A percentile compares a stretch with the other conserved stretches of the same genome.
Evolutionary conservation across 2,113 vertebrate genomes (phyloP).

Genomic region (Myiozetetes cayanensis): DNA sequence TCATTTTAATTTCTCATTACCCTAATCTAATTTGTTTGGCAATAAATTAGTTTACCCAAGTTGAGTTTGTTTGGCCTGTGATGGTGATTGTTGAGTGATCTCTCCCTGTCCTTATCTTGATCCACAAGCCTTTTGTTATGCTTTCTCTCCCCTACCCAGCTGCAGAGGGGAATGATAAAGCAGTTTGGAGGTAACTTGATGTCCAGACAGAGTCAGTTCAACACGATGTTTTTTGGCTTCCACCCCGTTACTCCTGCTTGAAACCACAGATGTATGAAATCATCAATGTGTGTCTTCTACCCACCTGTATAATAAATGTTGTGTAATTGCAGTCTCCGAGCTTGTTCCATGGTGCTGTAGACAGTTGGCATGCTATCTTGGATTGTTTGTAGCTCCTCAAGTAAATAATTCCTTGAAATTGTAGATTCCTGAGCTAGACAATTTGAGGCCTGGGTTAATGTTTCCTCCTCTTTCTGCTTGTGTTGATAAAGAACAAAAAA

Average conservation of each 20-base stretch:
- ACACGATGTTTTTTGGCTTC: not conserved
- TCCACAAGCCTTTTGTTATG: not conserved
- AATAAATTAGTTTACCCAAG: not conserved
- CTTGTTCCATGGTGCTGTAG: not conserved
- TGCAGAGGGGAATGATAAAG: not conserved
- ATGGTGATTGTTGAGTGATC: not conserved
- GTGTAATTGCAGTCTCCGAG: not conserved
- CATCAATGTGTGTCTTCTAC: not conserved
- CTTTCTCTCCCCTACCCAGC: not conserved
- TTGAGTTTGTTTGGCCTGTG: not conserved
- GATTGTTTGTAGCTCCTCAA: not conserved
- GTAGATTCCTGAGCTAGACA: not conserved
- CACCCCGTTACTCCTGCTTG: not conserved
- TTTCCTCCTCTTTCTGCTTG: not conserved
- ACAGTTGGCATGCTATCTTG: accelerated
- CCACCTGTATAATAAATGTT: not conserved
- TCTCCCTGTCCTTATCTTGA: not conserved
- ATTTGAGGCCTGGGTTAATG: not conserved
- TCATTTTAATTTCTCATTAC: not conserved
- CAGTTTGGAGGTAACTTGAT: not conserved
- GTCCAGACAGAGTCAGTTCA: not conserved
- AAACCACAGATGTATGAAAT: not conserved
- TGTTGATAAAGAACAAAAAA: not conserved
- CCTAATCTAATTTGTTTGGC: not conserved
- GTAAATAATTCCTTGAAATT: not conserved